phyloP scores from a whole-genome alignment of 2,113 vertebrate species.

The Prochilodus magdalenae region DNA sequence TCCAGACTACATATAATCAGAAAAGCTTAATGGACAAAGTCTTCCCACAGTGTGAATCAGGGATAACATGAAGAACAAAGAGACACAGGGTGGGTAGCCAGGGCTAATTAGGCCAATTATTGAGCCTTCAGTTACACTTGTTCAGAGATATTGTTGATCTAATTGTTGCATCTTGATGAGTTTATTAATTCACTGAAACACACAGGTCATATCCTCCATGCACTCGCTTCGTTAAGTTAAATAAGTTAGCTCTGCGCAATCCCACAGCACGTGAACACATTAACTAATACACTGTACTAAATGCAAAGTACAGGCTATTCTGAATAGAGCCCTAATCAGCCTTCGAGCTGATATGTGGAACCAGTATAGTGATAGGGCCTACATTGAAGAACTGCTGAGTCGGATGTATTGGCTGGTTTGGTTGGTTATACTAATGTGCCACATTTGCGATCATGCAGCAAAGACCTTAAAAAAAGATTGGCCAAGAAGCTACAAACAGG shows the following conservation, averaged over 20 bases:
- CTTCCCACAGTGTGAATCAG: not conserved
- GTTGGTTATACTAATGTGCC: not conserved
- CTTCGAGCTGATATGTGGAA: constrained; percentile 3
- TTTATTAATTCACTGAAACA: not conserved
- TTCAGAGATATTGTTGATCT: not conserved
- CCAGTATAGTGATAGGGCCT: not conserved
- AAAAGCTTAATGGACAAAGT: not conserved
- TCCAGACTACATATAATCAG: not conserved
- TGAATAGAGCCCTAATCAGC: constrained; percentile 14
- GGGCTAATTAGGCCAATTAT: not conserved
- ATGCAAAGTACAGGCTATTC: not conserved
- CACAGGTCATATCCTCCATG: not conserved
- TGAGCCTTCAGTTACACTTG: not conserved
- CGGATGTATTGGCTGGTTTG: not conserved
- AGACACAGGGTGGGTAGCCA: not conserved
- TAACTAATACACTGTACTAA: not conserved
- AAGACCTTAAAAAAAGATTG: not conserved
- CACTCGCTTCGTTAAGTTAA: not conserved
- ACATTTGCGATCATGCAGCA: not conserved
- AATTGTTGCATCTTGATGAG: not conserved
- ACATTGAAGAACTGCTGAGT: not conserved
- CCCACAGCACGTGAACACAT: not conserved
- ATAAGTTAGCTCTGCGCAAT: constrained; percentile 12
- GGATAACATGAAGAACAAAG: not conserved
- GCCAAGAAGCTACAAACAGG: not conserved